These are phyloP conservation scores for Pangasius sanitwongsei DNA, from an alignment of 2,797 vertebrate species.

Conservation along the genomic window DNA sequence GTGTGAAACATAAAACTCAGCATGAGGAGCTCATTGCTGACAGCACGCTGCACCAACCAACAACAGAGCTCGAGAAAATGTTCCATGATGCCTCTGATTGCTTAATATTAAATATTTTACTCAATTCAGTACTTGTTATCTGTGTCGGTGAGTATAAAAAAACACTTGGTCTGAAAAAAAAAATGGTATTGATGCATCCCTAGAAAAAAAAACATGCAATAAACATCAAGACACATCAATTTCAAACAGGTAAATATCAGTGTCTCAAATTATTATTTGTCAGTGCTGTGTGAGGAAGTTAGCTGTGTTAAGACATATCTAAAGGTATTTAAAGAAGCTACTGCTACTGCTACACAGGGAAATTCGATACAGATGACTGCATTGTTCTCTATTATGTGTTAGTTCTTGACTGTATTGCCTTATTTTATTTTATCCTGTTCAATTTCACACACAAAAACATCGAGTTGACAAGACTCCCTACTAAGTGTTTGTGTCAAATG, in stretches of 20 bases:
- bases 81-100: background rate
- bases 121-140: background rate
- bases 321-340: background rate
- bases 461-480: constrained; percentile 50
- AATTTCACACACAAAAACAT: background rate
- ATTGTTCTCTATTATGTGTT: background rate
- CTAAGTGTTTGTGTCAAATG: constrained; percentile 67
- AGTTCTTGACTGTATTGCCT: background rate
- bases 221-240: background rate
- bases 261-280: background rate
- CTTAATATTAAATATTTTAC: background rate
- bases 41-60: background rate
- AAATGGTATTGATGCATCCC: background rate
- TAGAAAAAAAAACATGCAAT: constrained; percentile 1
- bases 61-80: background rate
- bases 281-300: background rate
- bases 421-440: background rate
- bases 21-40: background rate
- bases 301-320: background rate
- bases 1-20: background rate
- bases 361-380: background rate
- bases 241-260: background rate
- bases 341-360: background rate
- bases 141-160: background rate
- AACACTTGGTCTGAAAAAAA: background rate